These are phyloP conservation scores for Myrmecobius fasciatus DNA, from an alignment of 2,113 vertebrate genomes.

Conservation along the genomic window DNA sequence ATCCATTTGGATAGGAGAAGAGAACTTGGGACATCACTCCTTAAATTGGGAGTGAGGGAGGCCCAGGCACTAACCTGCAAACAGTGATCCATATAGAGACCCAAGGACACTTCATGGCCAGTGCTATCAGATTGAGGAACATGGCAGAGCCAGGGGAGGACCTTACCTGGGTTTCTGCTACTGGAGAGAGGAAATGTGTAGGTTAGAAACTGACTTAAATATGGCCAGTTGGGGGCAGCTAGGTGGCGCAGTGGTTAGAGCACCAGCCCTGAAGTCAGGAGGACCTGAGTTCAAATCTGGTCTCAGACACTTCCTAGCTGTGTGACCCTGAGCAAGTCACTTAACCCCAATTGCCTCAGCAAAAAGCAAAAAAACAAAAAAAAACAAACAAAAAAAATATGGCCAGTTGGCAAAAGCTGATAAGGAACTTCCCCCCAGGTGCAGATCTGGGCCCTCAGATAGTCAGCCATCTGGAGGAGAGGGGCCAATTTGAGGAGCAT, in stretches of 20 bases:
- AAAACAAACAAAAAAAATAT: too few relatives aligned
- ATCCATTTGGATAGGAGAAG: neutral
- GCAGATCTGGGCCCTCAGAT: neutral
- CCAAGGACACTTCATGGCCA: neutral
- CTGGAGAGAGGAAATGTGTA: neutral
- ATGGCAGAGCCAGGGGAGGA: neutral
- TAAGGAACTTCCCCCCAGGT: neutral
- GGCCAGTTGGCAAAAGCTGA: neutral
- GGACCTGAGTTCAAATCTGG: too few relatives aligned
- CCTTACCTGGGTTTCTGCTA: neutral
- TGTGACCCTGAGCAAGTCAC: too few relatives aligned
- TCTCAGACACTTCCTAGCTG: too few relatives aligned
- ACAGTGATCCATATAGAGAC: neutral
- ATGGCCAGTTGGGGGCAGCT: neutral
- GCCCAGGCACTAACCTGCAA: neutral
- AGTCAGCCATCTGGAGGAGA: neutral
- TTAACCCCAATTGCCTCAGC: too few relatives aligned
- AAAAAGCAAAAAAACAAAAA: too few relatives aligned
- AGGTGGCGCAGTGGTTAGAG: too few relatives aligned
- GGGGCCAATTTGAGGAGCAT: neutral
- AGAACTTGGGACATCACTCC: neutral
- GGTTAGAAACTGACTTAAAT: neutral
- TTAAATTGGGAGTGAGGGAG: neutral
- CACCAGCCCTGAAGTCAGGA: too few relatives aligned
- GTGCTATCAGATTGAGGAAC: neutral